Conservation (phyloP, 2,113 vertebrate species). For the Tretioscincus oriximinensis region DNA sequence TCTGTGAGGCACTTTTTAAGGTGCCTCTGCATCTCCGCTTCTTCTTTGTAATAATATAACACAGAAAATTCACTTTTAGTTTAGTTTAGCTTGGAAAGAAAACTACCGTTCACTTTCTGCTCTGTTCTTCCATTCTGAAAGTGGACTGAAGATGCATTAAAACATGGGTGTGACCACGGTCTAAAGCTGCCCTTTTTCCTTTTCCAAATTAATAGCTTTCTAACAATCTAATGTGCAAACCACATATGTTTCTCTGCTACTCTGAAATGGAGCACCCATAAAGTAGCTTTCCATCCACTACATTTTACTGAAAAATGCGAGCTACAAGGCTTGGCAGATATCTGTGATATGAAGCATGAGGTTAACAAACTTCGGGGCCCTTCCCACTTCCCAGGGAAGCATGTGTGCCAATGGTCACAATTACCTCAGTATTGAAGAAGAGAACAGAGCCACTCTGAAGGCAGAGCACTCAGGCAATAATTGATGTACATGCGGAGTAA, state of each 20-base stretch:
- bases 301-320: slow-evolving; percentile 16
- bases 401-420: slow-evolving; percentile 40
- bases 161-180: too few relatives aligned
- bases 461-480: slow-evolving; percentile 1
- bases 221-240: slow-evolving; percentile 17
- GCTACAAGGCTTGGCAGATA: slow-evolving; percentile 28
- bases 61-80: too few relatives aligned
- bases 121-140: too few relatives aligned
- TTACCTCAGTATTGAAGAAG: slow-evolving; percentile 25
- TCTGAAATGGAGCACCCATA: rapidly evolving
- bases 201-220: background rate
- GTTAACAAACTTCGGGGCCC: slow-evolving; percentile 5
- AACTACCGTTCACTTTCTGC: too few relatives aligned
- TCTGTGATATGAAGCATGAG: slow-evolving; percentile 30
- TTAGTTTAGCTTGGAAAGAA: too few relatives aligned
- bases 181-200: background rate
- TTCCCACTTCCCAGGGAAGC: slow-evolving; percentile 27
- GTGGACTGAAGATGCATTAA: too few relatives aligned
- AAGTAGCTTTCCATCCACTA: slow-evolving; percentile 13
- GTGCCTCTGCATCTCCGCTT: too few relatives aligned
- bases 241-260: slow-evolving; percentile 7
- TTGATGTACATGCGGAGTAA: slow-evolving; percentile 1
- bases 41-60: too few relatives aligned
- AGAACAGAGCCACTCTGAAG: background rate
- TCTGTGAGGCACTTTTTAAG: too few relatives aligned